A percentile compares a stretch with the other conserved stretches of the same genome.
These are phyloP conservation scores for Mus minutoides DNA, from an alignment of 2,797 vertebrate genomes.

Conservation along the genomic window DNA sequence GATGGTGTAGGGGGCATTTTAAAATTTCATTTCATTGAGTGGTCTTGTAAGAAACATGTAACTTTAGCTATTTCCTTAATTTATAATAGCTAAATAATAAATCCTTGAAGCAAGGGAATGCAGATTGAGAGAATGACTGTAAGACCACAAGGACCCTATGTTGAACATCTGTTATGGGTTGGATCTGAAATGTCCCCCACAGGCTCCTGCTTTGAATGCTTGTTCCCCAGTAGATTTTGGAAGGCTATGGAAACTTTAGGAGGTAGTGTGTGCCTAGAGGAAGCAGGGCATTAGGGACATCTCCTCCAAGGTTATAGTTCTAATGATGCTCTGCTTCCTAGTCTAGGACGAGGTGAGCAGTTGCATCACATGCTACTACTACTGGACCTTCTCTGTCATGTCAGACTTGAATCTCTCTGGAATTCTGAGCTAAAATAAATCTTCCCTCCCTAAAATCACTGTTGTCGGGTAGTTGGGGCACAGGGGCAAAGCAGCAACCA, in stretches of 20 bases:
- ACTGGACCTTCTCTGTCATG: background rate
- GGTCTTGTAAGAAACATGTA: background rate
- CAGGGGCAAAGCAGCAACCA: background rate
- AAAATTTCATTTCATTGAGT: constrained; percentile 14
- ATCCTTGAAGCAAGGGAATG: background rate
- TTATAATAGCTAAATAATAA: background rate
- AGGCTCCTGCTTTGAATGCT: background rate
- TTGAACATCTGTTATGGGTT: background rate
- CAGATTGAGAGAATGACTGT: background rate
- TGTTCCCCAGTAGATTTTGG: background rate
- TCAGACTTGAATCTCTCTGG: background rate
- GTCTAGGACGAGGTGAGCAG: background rate
- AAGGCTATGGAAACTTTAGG: background rate
- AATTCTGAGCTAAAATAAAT: background rate
- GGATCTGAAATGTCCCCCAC: background rate
- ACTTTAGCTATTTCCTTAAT: constrained; percentile 3
- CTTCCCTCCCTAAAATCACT: background rate
- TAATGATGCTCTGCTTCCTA: background rate
- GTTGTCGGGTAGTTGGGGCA: background rate
- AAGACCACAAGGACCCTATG: background rate
- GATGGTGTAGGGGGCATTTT: background rate
- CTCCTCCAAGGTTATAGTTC: background rate
- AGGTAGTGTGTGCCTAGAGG: background rate
- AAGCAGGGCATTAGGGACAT: background rate
- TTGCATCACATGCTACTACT: background rate